phyloP scores from a whole-genome alignment of 2,113 vertebrate species.

The Sinocyclocheilus maitianheensis region DNA sequence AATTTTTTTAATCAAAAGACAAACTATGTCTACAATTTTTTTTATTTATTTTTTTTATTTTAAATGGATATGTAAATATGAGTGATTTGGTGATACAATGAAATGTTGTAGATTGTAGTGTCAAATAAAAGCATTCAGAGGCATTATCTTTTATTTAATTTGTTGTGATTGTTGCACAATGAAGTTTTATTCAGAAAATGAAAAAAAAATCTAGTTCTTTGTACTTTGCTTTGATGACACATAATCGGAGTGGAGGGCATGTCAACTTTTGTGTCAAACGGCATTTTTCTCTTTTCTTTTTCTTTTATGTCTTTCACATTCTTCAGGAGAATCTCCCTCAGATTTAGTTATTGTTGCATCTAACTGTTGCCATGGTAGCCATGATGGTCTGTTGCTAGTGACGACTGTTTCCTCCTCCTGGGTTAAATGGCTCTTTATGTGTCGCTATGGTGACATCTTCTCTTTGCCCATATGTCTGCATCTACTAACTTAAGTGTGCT shows the following conservation, averaged over 20 bases:
- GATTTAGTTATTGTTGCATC: slow-evolving; percentile 48
- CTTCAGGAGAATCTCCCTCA: slow-evolving; percentile 39
- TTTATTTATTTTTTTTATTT: background rate
- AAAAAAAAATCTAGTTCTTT: background rate
- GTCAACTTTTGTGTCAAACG: slow-evolving; percentile 23
- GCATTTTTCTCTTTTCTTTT: slow-evolving; percentile 1
- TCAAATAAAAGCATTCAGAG: background rate
- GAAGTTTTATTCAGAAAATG: background rate
- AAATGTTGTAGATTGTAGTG: background rate
- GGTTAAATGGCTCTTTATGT: slow-evolving; percentile 37
- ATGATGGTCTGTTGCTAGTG: slow-evolving; percentile 35
- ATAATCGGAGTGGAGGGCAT: background rate
- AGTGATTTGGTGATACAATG: background rate
- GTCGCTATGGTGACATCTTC: slow-evolving; percentile 52
- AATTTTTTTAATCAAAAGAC: background rate
- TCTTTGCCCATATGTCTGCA: slow-evolving; percentile 31
- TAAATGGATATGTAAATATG: background rate
- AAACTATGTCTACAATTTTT: background rate
- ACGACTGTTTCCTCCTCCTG: slow-evolving; percentile 33
- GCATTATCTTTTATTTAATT: background rate
- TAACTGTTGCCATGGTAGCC: slow-evolving; percentile 57
- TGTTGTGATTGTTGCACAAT: background rate
- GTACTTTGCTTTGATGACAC: background rate
- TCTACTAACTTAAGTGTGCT: slow-evolving; percentile 43
- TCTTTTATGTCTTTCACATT: slow-evolving; percentile 7